Evolutionary conservation across 2,888 invertebrate species (phyloP).

Genomic region (Hartigia nigra): DNA sequence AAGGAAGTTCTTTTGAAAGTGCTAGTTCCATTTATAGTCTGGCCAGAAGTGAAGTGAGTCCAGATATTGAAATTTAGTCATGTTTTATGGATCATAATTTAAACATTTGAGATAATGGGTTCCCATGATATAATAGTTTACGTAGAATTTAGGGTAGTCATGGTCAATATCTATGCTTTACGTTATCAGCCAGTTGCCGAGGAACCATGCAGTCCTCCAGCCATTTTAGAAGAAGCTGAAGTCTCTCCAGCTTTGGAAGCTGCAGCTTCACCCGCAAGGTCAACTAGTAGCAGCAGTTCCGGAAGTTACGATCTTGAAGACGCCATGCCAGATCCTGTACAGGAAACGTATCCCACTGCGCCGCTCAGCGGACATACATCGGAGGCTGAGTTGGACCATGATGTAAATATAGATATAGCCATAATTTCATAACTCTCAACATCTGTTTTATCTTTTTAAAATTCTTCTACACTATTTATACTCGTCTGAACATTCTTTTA

Average conservation of each 20-base stretch:
- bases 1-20: slow-evolving; percentile 89
- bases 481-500: not conserved
- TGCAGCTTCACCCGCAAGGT: slow-evolving; percentile 53
- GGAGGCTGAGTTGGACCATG: slow-evolving; percentile 53
- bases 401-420: slow-evolving; percentile 42
- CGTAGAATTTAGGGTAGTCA: not conserved
- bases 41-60: slow-evolving; percentile 74
- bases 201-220: slow-evolving; percentile 56
- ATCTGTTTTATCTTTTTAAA: not conserved
- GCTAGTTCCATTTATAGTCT: slow-evolving; percentile 84
- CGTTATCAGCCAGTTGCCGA: slow-evolving; percentile 55
- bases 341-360: slow-evolving; percentile 43
- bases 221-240: slow-evolving; percentile 56
- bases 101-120: not conserved
- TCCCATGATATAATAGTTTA: not conserved
- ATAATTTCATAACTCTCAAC: not conserved
- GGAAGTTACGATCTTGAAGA: slow-evolving; percentile 64
- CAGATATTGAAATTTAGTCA: not conserved
- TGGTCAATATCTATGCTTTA: not conserved
- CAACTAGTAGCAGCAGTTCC: slow-evolving; percentile 61
- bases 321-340: slow-evolving; percentile 52
- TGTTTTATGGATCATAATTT: not conserved
- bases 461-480: not conserved
- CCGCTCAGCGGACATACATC: slow-evolving; percentile 49
- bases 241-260: slow-evolving; percentile 37